Percentiles rank a stretch among this genome's conserved stretches.
Conservation (phyloP, 2,797 vertebrate species). For the Pteronotus mesoamericanus region DNA sequence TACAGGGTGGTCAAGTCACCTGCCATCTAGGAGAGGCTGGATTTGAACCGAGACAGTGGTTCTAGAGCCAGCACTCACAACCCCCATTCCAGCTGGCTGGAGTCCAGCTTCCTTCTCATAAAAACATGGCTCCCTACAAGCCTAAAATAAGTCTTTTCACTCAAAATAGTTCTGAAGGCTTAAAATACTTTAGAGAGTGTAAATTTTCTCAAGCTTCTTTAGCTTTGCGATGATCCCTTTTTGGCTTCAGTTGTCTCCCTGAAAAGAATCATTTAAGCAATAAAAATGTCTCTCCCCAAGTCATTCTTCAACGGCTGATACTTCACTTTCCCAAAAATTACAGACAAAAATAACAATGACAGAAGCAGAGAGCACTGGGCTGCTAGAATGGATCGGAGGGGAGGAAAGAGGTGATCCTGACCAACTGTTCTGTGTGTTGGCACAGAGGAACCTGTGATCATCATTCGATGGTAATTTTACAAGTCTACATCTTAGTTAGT, state of each 20-base stretch:
- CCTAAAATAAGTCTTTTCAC: constrained; percentile 59
- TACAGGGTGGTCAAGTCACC: neutral
- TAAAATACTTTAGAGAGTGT: constrained; percentile 62
- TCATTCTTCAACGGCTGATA: constrained; percentile 60
- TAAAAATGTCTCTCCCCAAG: constrained; percentile 61
- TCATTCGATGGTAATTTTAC: neutral
- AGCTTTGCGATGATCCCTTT: constrained; percentile 58
- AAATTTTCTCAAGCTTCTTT: constrained; percentile 64
- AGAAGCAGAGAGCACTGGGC: neutral
- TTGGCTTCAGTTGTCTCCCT: constrained; percentile 63
- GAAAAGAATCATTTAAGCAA: constrained; percentile 72
- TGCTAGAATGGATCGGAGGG: neutral
- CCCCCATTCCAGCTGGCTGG: neutral
- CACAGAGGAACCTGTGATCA: neutral
- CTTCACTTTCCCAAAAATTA: constrained; percentile 52
- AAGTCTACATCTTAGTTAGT: constrained; percentile 6
- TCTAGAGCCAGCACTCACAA: neutral
- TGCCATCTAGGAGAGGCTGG: neutral
- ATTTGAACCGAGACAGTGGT: neutral
- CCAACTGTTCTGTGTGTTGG: neutral
- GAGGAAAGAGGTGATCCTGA: neutral
- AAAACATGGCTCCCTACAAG: constrained; percentile 42
- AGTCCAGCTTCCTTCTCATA: neutral
- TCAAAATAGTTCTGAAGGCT: constrained; percentile 64
- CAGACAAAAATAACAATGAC: constrained; percentile 63